Evolutionary conservation across 2,888 invertebrate genomes (phyloP), one percentile per base, ranked within the genome.

Genomic region (Volucella inflata): DNA sequence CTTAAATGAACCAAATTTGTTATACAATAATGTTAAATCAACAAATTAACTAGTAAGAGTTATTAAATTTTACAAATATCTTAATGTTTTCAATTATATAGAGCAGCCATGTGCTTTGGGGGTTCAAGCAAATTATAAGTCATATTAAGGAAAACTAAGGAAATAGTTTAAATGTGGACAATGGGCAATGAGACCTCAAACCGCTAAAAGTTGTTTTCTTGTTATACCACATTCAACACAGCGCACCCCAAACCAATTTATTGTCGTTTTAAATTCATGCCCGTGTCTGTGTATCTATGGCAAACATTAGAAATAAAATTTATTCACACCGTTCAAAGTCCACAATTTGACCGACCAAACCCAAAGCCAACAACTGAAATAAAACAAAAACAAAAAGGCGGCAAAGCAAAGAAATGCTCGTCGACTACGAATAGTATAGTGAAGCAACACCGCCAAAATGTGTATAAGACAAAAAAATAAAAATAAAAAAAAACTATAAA

Each of bases 301-400:
- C 50, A 40, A 40, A 14, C 38, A 42, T 67, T 50, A 67, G 36
- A 67, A 21, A 17, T 17, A 50, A 12, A 70, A 59, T 70, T 46
- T 70, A 70, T 57, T 57, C 16, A 46, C 70, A 57, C 30, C 36
- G 70, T 70, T 16, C 70, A 70, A 70, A 70, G 70, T 70, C 70
- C 70, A 57, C 17, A 44, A 42, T n/a, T 53, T 17, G 48, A n/a
- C 14, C 17, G 14, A 46, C 40, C 44, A 44, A 30, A 36, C 55
- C 53, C 30, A 21, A 30, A 16, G 36, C 57, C 8, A 11, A 21
- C 14, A n/a, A 53, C 16, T 11, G 44, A 57, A 68, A 21, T 36
- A 46, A 67, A 65, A 42, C 8, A 21, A 30, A 9, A 62, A 46
- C 21, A 11, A 44, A 21, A 30, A 38, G 16, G 40, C n/a, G 16